These are phyloP conservation scores for Rhincodon typus DNA, from an alignment of 2,797 vertebrate genomes.

Conservation along the genomic window DNA sequence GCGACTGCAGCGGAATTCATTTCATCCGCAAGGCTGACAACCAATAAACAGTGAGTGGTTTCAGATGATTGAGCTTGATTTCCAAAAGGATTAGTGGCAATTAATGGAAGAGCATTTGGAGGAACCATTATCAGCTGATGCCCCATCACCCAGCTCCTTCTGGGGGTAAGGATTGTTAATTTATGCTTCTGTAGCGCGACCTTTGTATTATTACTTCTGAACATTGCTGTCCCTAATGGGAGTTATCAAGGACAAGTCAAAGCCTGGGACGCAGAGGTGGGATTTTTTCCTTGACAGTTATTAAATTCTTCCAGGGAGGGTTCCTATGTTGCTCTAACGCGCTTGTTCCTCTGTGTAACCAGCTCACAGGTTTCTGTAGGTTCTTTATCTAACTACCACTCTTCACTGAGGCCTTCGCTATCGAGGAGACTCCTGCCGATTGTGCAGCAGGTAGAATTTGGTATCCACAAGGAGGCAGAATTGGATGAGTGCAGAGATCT, in stretches of 20 bases:
- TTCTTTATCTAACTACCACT: not conserved
- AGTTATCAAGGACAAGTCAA: slow-evolving; percentile 20
- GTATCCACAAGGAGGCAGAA: not conserved
- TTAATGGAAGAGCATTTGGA: slow-evolving; percentile 14
- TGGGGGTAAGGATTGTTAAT: not conserved
- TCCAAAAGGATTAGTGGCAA: not conserved
- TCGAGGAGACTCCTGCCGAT: not conserved
- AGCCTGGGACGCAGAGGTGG: not conserved
- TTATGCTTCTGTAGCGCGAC: not conserved
- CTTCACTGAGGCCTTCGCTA: not conserved
- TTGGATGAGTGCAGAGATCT: not conserved
- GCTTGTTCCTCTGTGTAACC: not conserved
- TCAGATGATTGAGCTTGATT: slow-evolving; percentile 4
- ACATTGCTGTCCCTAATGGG: too few species aligned
- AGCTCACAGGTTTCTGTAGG: not conserved
- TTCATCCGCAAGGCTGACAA: not conserved
- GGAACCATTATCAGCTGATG: not conserved
- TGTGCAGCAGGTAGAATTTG: not conserved
- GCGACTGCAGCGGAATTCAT: not conserved
- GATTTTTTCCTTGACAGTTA: not conserved
- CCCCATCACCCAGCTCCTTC: not conserved
- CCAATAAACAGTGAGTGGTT: slow-evolving; percentile 26
- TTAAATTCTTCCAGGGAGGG: not conserved
- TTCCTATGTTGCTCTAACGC: not conserved
- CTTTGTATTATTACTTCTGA: not conserved